phyloP scores from a whole-genome alignment of 2,888 invertebrate genomes.

The Cyaniris semiargus region DNA sequence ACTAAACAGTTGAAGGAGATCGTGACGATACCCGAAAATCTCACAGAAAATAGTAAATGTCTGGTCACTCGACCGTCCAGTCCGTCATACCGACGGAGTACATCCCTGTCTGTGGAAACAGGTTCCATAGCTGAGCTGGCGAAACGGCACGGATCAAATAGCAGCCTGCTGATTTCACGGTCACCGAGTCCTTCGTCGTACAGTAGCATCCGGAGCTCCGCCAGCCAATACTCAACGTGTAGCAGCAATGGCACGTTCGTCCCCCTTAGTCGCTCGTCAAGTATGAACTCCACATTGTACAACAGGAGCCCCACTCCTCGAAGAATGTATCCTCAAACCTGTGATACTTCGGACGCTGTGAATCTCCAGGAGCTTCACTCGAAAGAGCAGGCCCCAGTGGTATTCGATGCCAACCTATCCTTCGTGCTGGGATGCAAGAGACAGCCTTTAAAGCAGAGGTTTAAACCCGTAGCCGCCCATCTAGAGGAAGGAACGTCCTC shows the following conservation, averaged over 20 bases:
- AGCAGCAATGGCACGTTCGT: slow-evolving; percentile 71
- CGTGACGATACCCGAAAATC: slow-evolving; percentile 58
- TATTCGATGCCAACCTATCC: slow-evolving; percentile 90
- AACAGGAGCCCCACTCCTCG: slow-evolving; percentile 81
- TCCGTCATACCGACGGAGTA: slow-evolving; percentile 66
- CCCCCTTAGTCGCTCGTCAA: slow-evolving; percentile 68
- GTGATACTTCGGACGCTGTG: slow-evolving; percentile 66
- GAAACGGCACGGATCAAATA: slow-evolving; percentile 62
- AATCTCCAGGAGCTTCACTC: slow-evolving; percentile 81
- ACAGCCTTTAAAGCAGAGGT: slow-evolving; percentile 84
- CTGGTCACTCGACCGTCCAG: slow-evolving; percentile 63
- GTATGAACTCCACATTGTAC: slow-evolving; percentile 64
- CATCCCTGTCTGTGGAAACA: slow-evolving; percentile 68
- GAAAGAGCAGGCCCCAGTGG: slow-evolving; percentile 88
- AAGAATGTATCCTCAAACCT: slow-evolving; percentile 84
- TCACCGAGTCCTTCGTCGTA: slow-evolving; percentile 80
- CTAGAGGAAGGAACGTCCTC: slow-evolving; percentile 89
- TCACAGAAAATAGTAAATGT: slow-evolving; percentile 56
- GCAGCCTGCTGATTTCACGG: slow-evolving; percentile 66
- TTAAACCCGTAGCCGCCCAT: slow-evolving; percentile 87
- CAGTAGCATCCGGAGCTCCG: slow-evolving; percentile 65
- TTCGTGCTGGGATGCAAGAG: slow-evolving; percentile 88
- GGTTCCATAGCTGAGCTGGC: slow-evolving; percentile 76
- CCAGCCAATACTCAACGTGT: slow-evolving; percentile 73
- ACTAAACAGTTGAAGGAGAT: slow-evolving; percentile 72